Evolutionary conservation across 1,140 invertebrate genomes (phyloP), one percentile per base, ranked within the genome.

Genomic region (Charaxes varanes): DNA sequence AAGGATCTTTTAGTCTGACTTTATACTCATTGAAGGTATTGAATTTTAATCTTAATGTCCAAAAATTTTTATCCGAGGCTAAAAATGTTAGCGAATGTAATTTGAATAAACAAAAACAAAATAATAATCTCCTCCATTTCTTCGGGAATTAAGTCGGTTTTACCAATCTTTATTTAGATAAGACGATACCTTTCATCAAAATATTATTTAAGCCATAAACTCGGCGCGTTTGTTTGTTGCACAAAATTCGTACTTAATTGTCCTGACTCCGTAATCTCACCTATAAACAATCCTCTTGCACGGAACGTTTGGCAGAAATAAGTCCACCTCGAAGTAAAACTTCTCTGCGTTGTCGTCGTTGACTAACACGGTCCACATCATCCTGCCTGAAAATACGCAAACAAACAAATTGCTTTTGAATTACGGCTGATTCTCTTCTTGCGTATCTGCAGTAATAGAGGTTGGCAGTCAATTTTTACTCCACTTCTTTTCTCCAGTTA

Each of bases 321-420:
- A 60, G 46, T 85, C 81, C 2, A 85, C 62, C 55, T 85, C 82
- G 42, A 82, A 85, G 41, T 83, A 85, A 60, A 67, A 85, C 35
- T 71, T 81, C 3, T 73, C 69, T 1, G 76, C 69, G 2, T 72
- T 27, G 2, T 83, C 79, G 30, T 83, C 80, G 19, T 81, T 85
- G 3, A 81, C 76, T 3, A 85, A 54, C 2, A 85, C 81, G 2
- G 84, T 83, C 84, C 84, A 85, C 81, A 85, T 85, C 84, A 84
- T 85, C 54, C 82, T 70, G 10, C 84, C 84, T 85, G 50, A 23
- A 69, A 70, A 11, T n/a, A n/a, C n/a, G n/a, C n/a, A n/a, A n/a
- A n/a, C n/a, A 41, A 22, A 32, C 2, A 4, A 6, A 10, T 36
- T 10, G 7, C n/a, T 6, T 30, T 21, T 34, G 10, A 6, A 28